A percentile compares a stretch with the other conserved stretches of the same genome.
phyloP scores from a whole-genome alignment of 2,797 vertebrate species.

The Pseudochirops corinnae region DNA sequence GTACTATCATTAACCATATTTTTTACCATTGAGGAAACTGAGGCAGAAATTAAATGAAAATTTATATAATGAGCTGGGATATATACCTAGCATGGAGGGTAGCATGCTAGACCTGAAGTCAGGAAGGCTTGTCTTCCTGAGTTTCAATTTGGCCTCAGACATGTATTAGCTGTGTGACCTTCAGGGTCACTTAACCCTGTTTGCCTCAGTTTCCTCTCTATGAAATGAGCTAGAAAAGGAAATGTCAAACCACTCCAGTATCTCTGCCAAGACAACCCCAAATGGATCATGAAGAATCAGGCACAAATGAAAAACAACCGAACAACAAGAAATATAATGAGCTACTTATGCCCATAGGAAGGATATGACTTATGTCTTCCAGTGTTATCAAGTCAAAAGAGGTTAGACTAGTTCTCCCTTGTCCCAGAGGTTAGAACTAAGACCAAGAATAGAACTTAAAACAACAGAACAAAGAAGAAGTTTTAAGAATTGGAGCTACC shows the following conservation, averaged over 20 bases:
- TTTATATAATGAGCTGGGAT: not conserved
- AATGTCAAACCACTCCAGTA: not conserved
- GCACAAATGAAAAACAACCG: not conserved
- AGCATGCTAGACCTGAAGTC: not conserved
- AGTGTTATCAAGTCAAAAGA: not conserved
- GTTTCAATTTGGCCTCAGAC: not conserved
- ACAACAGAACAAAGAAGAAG: not conserved
- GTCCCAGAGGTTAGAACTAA: not conserved
- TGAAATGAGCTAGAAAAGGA: not conserved
- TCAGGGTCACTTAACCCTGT: not conserved
- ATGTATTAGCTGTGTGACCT: not conserved
- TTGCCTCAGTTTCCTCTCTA: not conserved
- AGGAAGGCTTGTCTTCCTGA: not conserved
- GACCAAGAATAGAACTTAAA: not conserved
- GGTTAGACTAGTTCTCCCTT: not conserved
- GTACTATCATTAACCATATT: not conserved
- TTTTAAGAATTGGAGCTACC: not conserved
- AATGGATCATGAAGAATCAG: not conserved
- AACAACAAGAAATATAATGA: not conserved
- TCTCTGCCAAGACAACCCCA: not conserved
- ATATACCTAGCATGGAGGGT: not conserved
- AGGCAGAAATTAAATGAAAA: not conserved
- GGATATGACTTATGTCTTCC: not conserved
- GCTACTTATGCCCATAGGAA: not conserved
- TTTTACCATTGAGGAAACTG: not conserved